Conservation (phyloP, 1,140 invertebrate genomes). For the Magallana gigas region DNA sequence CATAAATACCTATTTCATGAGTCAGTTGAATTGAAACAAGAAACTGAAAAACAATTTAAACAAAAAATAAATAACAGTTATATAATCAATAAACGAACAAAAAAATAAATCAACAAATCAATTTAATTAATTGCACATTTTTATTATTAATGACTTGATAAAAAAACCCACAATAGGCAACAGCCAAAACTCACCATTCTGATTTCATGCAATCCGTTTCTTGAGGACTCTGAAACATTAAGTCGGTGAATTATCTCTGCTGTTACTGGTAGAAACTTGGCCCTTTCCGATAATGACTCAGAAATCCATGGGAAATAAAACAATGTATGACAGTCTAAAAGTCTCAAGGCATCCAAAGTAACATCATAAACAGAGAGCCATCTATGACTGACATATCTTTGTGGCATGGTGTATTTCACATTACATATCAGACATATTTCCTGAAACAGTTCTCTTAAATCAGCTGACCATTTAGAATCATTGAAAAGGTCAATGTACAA, state of each 20-base stretch:
- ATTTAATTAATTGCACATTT: neutral
- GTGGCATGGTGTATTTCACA: conserved; percentile 62
- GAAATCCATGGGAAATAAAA: conserved; percentile 41
- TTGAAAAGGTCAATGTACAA: conserved; percentile 61
- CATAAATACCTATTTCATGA: conserved; percentile 8
- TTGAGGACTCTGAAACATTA: neutral
- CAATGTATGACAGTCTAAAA: conserved; percentile 3
- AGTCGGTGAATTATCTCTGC: conserved; percentile 38
- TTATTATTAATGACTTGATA: neutral
- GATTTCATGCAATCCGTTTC: conserved; percentile 42
- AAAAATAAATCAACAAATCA: neutral
- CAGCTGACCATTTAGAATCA: conserved; percentile 68
- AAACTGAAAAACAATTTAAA: conserved; percentile 26
- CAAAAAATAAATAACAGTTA: conserved; percentile 13
- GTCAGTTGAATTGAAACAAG: conserved; percentile 15
- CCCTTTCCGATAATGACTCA: neutral
- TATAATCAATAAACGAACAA: neutral
- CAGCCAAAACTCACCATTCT: conserved; percentile 27
- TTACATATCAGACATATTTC: conserved; percentile 62
- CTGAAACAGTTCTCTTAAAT: conserved; percentile 55
- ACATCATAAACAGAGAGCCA: conserved; percentile 44
- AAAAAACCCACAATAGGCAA: neutral
- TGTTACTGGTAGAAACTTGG: conserved; percentile 30
- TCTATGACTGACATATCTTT: conserved; percentile 45
- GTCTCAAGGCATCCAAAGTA: conserved; percentile 27